phyloP scores from a whole-genome alignment of 2,113 vertebrate species.

The Anser cygnoides region DNA sequence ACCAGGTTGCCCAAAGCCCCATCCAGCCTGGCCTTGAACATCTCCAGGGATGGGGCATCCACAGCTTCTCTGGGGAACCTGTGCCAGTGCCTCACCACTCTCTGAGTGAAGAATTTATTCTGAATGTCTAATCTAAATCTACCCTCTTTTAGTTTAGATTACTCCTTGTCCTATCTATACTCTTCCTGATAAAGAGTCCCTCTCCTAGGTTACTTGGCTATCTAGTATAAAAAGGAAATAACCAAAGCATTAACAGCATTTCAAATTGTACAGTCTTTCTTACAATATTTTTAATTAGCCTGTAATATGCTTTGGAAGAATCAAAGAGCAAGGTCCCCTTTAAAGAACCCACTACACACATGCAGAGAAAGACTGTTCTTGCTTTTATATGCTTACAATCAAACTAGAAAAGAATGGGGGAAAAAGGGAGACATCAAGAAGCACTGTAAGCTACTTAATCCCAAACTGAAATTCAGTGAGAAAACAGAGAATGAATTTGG shows the following conservation, averaged over 20 bases:
- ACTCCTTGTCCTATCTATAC: too few species aligned
- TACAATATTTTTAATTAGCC: background rate
- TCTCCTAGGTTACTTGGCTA: background rate
- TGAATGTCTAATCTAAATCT: too few species aligned
- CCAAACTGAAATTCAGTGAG: background rate
- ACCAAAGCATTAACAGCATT: background rate
- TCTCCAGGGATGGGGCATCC: too few species aligned
- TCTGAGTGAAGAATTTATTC: too few species aligned
- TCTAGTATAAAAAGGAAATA: background rate
- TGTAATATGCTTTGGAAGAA: background rate
- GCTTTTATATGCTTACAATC: background rate
- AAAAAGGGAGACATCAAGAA: background rate
- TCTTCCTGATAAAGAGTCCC: too few species aligned
- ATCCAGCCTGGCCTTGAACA: too few species aligned
- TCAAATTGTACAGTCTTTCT: background rate
- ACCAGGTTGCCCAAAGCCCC: too few species aligned
- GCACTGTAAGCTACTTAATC: background rate
- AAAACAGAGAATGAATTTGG: background rate
- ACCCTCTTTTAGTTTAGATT: too few species aligned
- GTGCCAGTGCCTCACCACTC: too few species aligned
- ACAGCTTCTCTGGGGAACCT: too few species aligned
- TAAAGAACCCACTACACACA: background rate
- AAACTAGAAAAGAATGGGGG: background rate
- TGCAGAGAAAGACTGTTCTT: background rate
- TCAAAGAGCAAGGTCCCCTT: background rate